Conservation (phyloP, 2,113 vertebrate genomes). For the Lipophrys pholis region DNA sequence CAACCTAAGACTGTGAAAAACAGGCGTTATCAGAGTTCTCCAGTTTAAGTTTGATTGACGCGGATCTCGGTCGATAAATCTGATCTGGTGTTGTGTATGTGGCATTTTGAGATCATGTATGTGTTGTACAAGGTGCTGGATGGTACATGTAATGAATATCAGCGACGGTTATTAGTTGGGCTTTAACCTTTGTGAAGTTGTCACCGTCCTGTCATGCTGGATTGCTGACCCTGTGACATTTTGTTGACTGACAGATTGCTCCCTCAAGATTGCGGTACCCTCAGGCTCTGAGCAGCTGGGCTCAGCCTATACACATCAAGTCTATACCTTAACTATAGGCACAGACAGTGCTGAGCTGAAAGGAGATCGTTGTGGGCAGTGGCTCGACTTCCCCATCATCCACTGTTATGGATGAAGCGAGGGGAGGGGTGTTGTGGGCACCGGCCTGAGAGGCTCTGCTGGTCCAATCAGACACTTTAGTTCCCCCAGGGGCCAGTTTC, state of each 20-base stretch:
- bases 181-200: constrained; percentile 79
- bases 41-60: constrained; percentile 49
- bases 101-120: constrained; percentile 12
- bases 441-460: constrained; percentile 58
- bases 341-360: constrained; percentile 55
- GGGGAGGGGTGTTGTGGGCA: constrained; percentile 50
- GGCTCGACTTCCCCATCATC: constrained; percentile 59
- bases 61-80: constrained; percentile 47
- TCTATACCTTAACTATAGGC: constrained; percentile 75
- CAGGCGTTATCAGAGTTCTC: constrained; percentile 57
- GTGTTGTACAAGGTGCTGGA: constrained; percentile 15
- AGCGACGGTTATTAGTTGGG: constrained; percentile 65
- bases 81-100: constrained; percentile 31
- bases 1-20: too few relatives aligned
- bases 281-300: constrained; percentile 76
- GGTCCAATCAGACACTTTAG: constrained; percentile 72
- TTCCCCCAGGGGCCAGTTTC: constrained; percentile 63
- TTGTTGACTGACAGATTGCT: constrained; percentile 80
- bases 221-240: constrained; percentile 77
- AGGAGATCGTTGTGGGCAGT: constrained; percentile 63
- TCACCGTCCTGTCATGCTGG: constrained; percentile 60
- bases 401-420: constrained; percentile 61
- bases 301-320: constrained; percentile 68
- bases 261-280: constrained; percentile 72
- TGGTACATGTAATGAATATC: constrained; percentile 27